Evolutionary conservation across 2,113 vertebrate genomes (phyloP).

Genomic region (Gadus chalcogrammus): DNA sequence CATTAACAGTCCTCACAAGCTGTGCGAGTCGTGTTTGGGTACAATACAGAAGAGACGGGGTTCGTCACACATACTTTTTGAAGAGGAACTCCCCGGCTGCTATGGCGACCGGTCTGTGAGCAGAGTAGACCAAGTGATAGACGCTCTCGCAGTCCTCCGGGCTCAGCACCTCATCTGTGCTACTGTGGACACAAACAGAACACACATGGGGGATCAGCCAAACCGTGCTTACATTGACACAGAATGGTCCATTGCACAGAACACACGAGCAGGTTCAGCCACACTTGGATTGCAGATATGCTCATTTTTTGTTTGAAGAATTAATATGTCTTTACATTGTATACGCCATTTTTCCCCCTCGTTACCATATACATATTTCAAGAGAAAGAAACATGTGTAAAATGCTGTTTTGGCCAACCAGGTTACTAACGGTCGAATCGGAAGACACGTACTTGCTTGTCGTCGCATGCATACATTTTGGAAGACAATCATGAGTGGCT

Average conservation of each 20-base stretch:
- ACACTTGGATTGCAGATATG: too few species aligned
- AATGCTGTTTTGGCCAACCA: too few species aligned
- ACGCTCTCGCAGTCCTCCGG: slow-evolving; percentile 99
- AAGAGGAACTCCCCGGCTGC: slow-evolving; percentile 98
- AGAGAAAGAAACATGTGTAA: background rate
- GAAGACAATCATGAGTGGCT: slow-evolving; percentile 1
- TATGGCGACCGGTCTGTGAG: slow-evolving; percentile 93
- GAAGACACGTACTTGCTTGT: background rate
- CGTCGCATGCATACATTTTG: background rate
- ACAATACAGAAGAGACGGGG: background rate
- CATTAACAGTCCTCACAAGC: background rate
- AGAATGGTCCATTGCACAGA: too few species aligned
- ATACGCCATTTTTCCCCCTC: too few species aligned
- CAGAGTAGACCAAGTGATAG: slow-evolving; percentile 97
- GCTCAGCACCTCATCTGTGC: slow-evolving; percentile 95
- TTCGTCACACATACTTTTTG: slow-evolving; percentile 86
- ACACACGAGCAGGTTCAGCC: too few species aligned
- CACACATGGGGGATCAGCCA: slow-evolving; percentile 2
- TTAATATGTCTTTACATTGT: too few species aligned
- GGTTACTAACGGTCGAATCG: too few species aligned
- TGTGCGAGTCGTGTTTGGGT: too few species aligned
- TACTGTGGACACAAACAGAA: slow-evolving; percentile 75
- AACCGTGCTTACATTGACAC: background rate
- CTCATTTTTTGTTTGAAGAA: too few species aligned
- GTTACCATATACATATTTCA: background rate